These are phyloP conservation scores for Cancer borealis DNA, from an alignment of 2,888 invertebrate species.

Conservation along the genomic window DNA sequence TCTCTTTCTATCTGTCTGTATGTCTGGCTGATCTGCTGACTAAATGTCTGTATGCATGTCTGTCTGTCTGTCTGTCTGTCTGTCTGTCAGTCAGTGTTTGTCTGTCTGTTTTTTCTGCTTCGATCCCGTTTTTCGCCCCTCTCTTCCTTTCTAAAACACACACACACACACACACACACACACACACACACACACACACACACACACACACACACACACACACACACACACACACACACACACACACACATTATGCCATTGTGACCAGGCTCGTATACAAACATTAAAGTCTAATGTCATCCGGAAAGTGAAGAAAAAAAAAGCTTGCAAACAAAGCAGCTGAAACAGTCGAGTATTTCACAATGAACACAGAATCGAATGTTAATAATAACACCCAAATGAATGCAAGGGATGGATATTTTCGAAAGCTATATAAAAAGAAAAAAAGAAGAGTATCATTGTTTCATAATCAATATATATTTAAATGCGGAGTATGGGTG, in stretches of 20 bases:
- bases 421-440: neutral
- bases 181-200: neutral
- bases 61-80: too few species aligned
- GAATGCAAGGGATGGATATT: neutral
- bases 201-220: neutral
- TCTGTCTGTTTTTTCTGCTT: neutral
- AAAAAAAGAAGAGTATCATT: neutral
- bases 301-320: neutral
- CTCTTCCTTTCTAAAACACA: too few species aligned
- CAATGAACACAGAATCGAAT: neutral
- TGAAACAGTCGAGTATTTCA: neutral
- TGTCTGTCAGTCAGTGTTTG: neutral
- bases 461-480: constrained; percentile 2
- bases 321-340: neutral
- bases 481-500: neutral
- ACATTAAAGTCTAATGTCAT: neutral
- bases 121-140: neutral
- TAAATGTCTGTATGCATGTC: too few species aligned
- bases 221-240: neutral
- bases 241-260: neutral
- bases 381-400: constrained; percentile 1
- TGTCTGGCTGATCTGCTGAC: too few species aligned
- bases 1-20: too few species aligned
- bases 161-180: neutral
- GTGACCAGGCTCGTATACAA: neutral